Conservation (phyloP, 2,888 invertebrate genomes). For the Sphinx pinastri region DNA sequence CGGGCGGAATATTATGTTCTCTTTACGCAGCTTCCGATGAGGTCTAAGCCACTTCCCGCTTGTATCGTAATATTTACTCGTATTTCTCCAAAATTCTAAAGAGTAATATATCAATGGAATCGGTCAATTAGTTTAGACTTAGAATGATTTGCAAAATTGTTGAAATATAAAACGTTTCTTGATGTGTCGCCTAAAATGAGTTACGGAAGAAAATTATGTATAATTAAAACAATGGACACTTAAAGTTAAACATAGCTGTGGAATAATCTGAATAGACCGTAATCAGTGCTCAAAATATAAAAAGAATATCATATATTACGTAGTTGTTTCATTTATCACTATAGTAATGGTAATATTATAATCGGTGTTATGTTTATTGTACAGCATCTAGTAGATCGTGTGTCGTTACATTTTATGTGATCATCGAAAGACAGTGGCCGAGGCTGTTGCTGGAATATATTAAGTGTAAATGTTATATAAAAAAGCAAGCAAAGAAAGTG, state of each 20-base stretch:
- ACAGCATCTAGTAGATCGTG: constrained; percentile 21
- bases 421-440: constrained; percentile 34
- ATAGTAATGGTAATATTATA: constrained; percentile 13
- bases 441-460: constrained; percentile 38
- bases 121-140: constrained; percentile 51
- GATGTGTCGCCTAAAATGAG: neutral
- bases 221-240: constrained; percentile 6
- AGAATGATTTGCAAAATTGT: constrained; percentile 45
- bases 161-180: constrained; percentile 1
- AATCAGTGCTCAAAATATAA: constrained; percentile 27
- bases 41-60: neutral
- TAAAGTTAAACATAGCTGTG: neutral
- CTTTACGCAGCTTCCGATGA: neutral
- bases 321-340: constrained; percentile 23
- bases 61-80: neutral
- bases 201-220: neutral
- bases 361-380: constrained; percentile 25
- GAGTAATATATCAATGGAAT: constrained; percentile 23
- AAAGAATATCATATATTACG: constrained; percentile 12
- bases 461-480: constrained; percentile 13
- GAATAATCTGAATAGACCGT: constrained; percentile 20
- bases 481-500: constrained; percentile 3
- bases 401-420: constrained; percentile 28
- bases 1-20: too few species aligned
- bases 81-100: neutral